Base-by-base conservation (phyloP, 2,888 invertebrate genomes). In the Dasypogon diadema region DNA sequence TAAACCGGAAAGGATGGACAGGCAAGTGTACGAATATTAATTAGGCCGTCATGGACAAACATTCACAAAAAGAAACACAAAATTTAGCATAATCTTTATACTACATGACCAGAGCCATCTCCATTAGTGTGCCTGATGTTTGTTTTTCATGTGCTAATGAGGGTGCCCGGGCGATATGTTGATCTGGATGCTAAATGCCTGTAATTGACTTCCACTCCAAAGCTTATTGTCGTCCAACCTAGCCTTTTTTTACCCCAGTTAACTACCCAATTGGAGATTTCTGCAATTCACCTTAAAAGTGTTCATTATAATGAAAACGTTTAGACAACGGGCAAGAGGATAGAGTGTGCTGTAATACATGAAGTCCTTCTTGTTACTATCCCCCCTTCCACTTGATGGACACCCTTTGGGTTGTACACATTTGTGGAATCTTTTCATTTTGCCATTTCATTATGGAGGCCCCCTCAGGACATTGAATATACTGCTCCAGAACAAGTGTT, bases 191-290 rank as follows among this genome's bases (percentile, higher is more conserved):
- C 16, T 65, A 46, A 42, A 65, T 48, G 65, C 24, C 10, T 8
- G 65, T 65, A 65, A 65, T 48, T 65, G 65, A 65, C 65, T 65
- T 46, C 24, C 24, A 65, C 46, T 22, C 10, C 21, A 24, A 65
- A 14, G 42, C 46, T 14, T 65, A 46, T 65, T 65, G 65, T 65
- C 65, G 14, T 65, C n/a, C 1, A 24, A 65, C 24, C 65, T 42
- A 10, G 10, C 34, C n/a, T n/a, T 8, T 30, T 18, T 42, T 42
- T 18, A 21, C 5, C 21, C 63, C n/a, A n/a, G n/a, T n/a, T n/a
- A n/a, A n/a, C n/a, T n/a, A n/a, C n/a, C 16, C 12, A 26, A 22
- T 24, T 37, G 21, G 12, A 63, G 3, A 63, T n/a, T 42, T 42
- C 18, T 22, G 12, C 12, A 63, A 37, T 37, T 42, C 42, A 30